These are phyloP conservation scores for Drosophila recens DNA, from an alignment of 2,888 invertebrate species.

Conservation along the genomic window DNA sequence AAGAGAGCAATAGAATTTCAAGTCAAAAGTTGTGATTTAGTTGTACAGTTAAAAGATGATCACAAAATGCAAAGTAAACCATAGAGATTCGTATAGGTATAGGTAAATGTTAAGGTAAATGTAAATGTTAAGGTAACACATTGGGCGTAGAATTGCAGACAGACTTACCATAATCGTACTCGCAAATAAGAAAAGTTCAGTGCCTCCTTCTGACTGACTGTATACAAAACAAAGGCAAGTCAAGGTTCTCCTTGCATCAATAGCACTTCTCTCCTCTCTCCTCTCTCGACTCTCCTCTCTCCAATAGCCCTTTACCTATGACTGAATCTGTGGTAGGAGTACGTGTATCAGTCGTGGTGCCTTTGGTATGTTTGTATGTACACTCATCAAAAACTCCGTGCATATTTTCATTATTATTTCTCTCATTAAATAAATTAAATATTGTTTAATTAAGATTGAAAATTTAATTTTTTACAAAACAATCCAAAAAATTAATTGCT, in stretches of 20 bases:
- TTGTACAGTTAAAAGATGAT: neutral
- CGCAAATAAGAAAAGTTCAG: slow-evolving; percentile 64
- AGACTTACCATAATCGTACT: slow-evolving; percentile 12
- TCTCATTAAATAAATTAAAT: neutral
- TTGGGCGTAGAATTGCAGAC: slow-evolving; percentile 18
- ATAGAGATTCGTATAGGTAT: neutral
- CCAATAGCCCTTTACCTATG: slow-evolving; percentile 24
- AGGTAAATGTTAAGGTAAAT: slow-evolving; percentile 1
- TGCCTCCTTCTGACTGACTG: slow-evolving; percentile 54
- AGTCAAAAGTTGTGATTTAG: neutral
- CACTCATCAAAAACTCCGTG: neutral
- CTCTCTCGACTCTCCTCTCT: neutral
- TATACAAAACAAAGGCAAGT: slow-evolving; percentile 68
- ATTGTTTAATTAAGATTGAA: too few species aligned
- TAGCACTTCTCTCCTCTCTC: slow-evolving; percentile 15
- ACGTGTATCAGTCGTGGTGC: slow-evolving; percentile 25
- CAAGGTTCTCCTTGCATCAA: slow-evolving; percentile 64
- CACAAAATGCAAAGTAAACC: neutral
- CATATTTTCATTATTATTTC: neutral
- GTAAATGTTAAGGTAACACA: slow-evolving; percentile 3
- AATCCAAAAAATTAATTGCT: too few species aligned
- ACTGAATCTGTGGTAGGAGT: slow-evolving; percentile 43
- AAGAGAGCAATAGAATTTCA: neutral
- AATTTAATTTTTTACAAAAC: too few species aligned
- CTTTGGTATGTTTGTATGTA: slow-evolving; percentile 13